Evolutionary conservation across 2,113 vertebrate genomes (phyloP).

Genomic region (Turdus rufiventris): DNA sequence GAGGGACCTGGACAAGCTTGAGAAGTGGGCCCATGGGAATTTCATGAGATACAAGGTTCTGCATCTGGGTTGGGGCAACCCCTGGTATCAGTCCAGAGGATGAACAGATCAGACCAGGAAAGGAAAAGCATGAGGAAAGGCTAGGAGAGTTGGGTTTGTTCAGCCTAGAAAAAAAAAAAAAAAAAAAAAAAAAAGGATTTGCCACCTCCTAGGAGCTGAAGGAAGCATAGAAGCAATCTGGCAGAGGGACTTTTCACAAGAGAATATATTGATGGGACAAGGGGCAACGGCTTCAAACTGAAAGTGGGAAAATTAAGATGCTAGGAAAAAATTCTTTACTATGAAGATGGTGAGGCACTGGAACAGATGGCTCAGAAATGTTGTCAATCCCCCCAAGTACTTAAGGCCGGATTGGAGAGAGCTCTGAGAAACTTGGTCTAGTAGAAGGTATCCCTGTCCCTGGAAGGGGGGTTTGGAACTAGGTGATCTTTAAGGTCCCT

Average conservation of each 20-base stretch:
- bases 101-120: background rate
- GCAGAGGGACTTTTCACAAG: background rate
- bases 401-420: background rate
- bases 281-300: background rate
- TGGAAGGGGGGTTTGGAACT: background rate
- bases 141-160: background rate
- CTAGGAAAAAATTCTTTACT: background rate
- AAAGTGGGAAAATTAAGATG: background rate
- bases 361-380: background rate
- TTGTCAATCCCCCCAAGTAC: background rate
- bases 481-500: background rate
- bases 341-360: background rate
- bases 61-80: background rate
- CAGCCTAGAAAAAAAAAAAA: background rate
- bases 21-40: background rate
- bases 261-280: fast-evolving
- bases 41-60: background rate
- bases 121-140: background rate
- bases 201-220: background rate
- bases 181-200: background rate
- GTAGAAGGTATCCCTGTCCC: background rate
- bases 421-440: background rate
- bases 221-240: background rate
- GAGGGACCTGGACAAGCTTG: background rate
- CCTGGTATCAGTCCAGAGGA: background rate